Evolutionary conservation across 1,140 invertebrate species (phyloP).

Genomic region (Aphelenchoides besseyi): DNA sequence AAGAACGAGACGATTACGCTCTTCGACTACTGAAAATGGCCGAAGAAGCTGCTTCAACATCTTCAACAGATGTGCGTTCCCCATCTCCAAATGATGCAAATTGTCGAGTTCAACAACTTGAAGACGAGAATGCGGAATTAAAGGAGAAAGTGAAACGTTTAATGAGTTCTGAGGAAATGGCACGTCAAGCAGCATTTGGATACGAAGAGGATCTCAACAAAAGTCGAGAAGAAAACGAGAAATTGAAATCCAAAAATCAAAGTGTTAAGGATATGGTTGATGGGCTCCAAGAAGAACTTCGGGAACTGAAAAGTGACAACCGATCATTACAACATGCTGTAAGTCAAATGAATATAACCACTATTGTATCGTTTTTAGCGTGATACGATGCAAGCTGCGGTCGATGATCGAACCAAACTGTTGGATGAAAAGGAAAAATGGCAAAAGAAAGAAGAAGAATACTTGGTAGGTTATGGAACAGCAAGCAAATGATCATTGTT

Average conservation of each 20-base stretch:
- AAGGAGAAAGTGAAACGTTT: not conserved
- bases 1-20: constrained; percentile 45
- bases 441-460: not conserved
- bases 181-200: not conserved
- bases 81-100: not conserved
- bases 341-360: too few relatives aligned
- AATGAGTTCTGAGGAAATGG: not conserved
- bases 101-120: not conserved
- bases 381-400: constrained; percentile 3
- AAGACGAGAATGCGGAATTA: constrained; percentile 12
- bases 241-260: too few relatives aligned
- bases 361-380: too few relatives aligned
- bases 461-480: not conserved
- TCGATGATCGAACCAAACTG: constrained; percentile 22
- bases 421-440: constrained; percentile 26
- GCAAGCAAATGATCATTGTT: not conserved
- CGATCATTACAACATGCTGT: too few relatives aligned
- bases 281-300: constrained; percentile 37
- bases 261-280: constrained; percentile 49
- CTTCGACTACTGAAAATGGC: constrained; percentile 39
- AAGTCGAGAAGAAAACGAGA: not conserved
- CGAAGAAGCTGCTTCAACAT: constrained; percentile 30
- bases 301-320: too few relatives aligned
- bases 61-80: constrained; percentile 26
- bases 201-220: not conserved